phyloP scores from a whole-genome alignment of 2,797 vertebrate species.

The Cryptoblepharus egeriae region DNA sequence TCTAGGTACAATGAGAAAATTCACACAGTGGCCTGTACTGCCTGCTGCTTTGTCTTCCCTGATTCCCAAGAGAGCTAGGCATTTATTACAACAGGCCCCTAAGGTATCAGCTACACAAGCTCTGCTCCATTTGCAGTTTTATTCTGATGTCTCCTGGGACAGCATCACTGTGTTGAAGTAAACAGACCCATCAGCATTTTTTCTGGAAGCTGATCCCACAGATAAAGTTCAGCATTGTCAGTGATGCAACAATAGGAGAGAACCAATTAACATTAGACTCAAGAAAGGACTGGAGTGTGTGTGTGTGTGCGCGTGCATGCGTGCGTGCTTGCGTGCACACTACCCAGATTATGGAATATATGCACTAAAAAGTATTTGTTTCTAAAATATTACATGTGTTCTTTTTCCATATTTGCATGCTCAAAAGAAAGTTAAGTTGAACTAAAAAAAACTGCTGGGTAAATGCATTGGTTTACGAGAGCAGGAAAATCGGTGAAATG shows the following conservation, averaged over 20 bases:
- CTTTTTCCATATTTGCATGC: not conserved
- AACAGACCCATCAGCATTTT: constrained; percentile 44
- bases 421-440: not conserved
- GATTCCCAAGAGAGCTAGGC: constrained; percentile 46
- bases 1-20: constrained; percentile 79
- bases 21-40: constrained; percentile 75
- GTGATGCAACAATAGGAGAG: constrained; percentile 30
- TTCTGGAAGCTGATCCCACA: constrained; percentile 31
- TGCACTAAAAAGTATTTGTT: not conserved
- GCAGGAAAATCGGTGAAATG: not conserved
- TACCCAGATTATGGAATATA: not conserved
- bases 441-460: not conserved
- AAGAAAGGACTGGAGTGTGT: constrained; percentile 3
- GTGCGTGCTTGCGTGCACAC: not conserved
- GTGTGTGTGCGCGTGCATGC: too few relatives aligned
- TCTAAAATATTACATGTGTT: not conserved
- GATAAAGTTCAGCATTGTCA: constrained; percentile 35
- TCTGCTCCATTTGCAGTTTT: constrained; percentile 49
- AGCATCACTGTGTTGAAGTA: constrained; percentile 37
- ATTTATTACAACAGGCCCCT: constrained; percentile 55
- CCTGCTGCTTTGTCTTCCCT: constrained; percentile 56
- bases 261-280: constrained; percentile 26
- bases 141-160: constrained; percentile 45
- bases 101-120: constrained; percentile 52
- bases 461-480: not conserved